Percentiles rank a stretch among this genome's conserved stretches.
phyloP scores from a whole-genome alignment of 2,113 vertebrate species.

The Piliocolobus tephrosceles region DNA sequence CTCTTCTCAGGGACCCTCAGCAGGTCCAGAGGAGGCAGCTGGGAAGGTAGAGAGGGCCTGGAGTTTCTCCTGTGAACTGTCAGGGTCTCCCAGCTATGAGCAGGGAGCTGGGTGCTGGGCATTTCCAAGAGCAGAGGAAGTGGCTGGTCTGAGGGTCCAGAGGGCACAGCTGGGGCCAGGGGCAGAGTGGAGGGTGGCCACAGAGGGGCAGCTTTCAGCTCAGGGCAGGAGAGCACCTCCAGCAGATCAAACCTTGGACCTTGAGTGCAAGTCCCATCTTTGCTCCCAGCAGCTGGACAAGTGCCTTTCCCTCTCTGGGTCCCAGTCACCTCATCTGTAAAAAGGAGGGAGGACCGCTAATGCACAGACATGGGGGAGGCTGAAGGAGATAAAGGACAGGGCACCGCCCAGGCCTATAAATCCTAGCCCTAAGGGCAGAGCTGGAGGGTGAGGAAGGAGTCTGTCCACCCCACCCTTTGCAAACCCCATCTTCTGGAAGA shows the following conservation, averaged over 20 bases:
- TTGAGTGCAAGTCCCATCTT: neutral
- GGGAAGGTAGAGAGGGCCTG: neutral
- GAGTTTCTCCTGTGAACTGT: neutral
- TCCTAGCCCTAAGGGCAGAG: neutral
- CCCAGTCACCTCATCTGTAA: neutral
- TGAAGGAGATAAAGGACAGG: no score
- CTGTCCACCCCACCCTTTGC: neutral
- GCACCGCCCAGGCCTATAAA: neutral
- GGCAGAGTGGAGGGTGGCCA: neutral
- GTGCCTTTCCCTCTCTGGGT: neutral
- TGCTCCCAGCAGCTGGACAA: neutral
- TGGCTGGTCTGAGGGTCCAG: neutral
- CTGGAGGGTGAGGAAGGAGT: no score
- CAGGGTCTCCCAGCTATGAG: neutral
- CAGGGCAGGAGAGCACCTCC: neutral
- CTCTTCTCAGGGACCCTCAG: neutral
- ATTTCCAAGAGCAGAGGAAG: neutral
- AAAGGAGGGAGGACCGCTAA: neutral
- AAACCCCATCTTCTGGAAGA: neutral
- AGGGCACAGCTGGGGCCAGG: neutral
- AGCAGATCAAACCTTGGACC: neutral
- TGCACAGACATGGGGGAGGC: neutral
- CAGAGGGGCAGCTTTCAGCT: no score
- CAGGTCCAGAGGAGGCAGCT: neutral
- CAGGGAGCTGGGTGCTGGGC: neutral